These are phyloP conservation scores for Laterallus jamaicensis DNA, from an alignment of 2,113 vertebrate genomes.

Conservation along the genomic window DNA sequence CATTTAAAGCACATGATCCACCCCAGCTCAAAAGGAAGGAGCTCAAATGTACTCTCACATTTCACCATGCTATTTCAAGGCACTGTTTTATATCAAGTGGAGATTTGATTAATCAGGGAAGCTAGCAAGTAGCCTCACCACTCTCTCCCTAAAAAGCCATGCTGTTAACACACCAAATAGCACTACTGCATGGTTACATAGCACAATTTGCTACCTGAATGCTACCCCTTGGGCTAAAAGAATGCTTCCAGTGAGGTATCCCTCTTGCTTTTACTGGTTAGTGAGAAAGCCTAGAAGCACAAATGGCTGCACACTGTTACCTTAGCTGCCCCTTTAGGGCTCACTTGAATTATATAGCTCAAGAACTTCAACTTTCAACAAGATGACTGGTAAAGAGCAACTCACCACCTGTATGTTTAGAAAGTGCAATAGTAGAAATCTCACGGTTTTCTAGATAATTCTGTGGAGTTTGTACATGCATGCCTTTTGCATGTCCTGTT, in stretches of 20 bases:
- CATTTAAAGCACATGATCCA: not conserved
- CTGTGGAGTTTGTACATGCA: not conserved
- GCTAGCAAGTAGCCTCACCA: not conserved
- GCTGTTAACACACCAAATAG: not conserved
- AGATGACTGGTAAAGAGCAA: not conserved
- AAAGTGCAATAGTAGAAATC: not conserved
- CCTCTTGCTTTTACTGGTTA: not conserved
- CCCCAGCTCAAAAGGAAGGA: not conserved
- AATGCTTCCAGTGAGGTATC: not conserved
- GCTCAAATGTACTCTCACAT: not conserved
- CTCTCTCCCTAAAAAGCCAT: not conserved
- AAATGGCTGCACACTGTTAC: constrained; percentile 53
- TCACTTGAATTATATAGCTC: not conserved
- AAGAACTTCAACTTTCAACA: not conserved
- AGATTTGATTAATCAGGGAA: not conserved
- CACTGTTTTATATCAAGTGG: not conserved
- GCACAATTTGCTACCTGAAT: constrained; percentile 12
- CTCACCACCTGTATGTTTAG: not conserved
- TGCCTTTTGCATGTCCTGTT: not conserved
- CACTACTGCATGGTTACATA: not conserved
- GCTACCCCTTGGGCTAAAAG: not conserved
- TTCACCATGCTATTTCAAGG: not conserved
- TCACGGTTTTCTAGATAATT: not conserved
- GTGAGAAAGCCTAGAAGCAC: constrained; percentile 2
- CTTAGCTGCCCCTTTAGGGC: not conserved